phyloP scores from a whole-genome alignment of 2,113 vertebrate genomes.

The Motacilla alba region DNA sequence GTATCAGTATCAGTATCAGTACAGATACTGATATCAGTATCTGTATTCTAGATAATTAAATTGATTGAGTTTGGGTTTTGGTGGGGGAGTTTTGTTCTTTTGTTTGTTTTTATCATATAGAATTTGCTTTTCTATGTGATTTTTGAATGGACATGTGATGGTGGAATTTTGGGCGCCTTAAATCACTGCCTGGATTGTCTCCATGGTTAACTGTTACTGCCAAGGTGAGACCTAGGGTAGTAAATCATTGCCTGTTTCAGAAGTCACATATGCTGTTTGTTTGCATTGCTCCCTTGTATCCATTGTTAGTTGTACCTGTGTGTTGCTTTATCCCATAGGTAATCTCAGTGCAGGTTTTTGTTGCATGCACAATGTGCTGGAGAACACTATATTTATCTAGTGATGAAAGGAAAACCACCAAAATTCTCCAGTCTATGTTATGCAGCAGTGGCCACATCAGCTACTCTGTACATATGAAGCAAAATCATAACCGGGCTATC shows the following conservation, averaged over 20 bases:
- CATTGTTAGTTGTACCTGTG: not conserved
- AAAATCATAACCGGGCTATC: not conserved
- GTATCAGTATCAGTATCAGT: no score
- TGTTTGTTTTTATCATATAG: no score
- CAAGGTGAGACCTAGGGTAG: not conserved
- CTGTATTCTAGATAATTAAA: not conserved
- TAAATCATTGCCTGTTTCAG: not conserved
- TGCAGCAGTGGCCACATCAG: not conserved
- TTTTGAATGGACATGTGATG: not conserved
- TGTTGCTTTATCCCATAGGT: not conserved
- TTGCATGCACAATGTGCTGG: not conserved
- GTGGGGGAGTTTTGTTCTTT: not conserved
- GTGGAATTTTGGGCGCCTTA: not conserved
- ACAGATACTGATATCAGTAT: not conserved
- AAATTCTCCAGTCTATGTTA: not conserved
- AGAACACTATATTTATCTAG: not conserved
- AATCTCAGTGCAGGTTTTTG: not conserved
- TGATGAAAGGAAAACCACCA: not conserved
- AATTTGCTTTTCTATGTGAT: not conserved
- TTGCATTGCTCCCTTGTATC: not conserved
- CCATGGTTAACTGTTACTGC: not conserved
- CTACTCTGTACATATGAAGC: not conserved
- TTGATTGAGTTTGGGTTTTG: not conserved
- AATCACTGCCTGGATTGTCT: not conserved
- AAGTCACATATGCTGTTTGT: not conserved